These are phyloP conservation scores for Pipa parva DNA, from an alignment of 2,113 vertebrate genomes.

Conservation along the genomic window DNA sequence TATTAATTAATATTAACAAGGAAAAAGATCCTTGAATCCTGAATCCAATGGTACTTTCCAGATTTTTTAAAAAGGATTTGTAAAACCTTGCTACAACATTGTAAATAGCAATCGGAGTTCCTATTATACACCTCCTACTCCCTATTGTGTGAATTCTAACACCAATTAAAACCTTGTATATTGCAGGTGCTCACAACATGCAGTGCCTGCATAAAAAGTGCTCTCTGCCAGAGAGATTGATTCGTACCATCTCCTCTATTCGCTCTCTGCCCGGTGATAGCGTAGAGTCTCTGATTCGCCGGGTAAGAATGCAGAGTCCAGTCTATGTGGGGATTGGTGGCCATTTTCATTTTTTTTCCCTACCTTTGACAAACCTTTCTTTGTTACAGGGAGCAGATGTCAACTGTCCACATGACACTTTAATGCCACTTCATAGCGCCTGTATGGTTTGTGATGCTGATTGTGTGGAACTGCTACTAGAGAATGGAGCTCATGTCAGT, in stretches of 20 bases:
- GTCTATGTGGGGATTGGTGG: neutral
- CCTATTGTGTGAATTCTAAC: too few relatives aligned
- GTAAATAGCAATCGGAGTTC: too few relatives aligned
- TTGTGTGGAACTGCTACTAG: constrained; percentile 88
- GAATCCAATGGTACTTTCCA: too few relatives aligned
- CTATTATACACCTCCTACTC: too few relatives aligned
- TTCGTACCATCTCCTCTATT: constrained; percentile 93
- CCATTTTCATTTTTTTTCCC: neutral
- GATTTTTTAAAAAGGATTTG: too few relatives aligned
- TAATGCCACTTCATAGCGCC: constrained; percentile 93
- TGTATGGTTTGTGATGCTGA: constrained; percentile 95
- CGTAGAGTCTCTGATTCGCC: constrained; percentile 90
- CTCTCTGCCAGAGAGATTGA: constrained; percentile 89
- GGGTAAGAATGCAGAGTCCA: constrained; percentile 60
- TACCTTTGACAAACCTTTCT: neutral
- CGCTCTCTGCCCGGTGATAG: constrained; percentile 92
- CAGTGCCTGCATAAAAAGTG: constrained; percentile 95
- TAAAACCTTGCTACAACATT: too few relatives aligned
- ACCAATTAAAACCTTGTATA: too few relatives aligned
- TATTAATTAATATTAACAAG: too few relatives aligned
- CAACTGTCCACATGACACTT: constrained; percentile 90
- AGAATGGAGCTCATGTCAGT: constrained; percentile 88
- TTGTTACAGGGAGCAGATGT: constrained; percentile 83
- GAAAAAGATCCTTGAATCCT: too few relatives aligned
- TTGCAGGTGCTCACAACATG: constrained; percentile 73